Conservation (phyloP, 2,797 vertebrate genomes). For the Squalus acanthias region DNA sequence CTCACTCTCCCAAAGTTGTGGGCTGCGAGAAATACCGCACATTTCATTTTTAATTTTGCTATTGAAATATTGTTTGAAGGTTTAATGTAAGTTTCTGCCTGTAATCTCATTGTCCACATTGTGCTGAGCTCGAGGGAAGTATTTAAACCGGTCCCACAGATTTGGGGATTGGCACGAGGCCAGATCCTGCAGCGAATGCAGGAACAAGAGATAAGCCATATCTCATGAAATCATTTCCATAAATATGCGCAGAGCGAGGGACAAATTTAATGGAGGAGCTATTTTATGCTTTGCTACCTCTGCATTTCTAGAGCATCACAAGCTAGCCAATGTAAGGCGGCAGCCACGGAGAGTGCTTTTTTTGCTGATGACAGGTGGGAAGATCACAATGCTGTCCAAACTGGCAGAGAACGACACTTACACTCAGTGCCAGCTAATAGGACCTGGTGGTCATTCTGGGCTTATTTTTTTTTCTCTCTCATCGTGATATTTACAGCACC, state of each 20-base stretch:
- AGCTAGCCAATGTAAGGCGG: no score
- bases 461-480: background rate
- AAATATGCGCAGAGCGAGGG: background rate
- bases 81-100: background rate
- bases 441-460: background rate
- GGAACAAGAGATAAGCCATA: background rate
- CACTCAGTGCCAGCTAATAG: background rate
- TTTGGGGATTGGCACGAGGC: background rate
- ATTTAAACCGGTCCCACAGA: background rate
- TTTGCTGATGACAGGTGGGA: background rate
- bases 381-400: background rate
- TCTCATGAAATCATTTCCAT: conserved; percentile 9
- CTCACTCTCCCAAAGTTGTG: background rate
- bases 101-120: background rate
- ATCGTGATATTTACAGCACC: background rate
- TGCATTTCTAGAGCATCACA: no score
- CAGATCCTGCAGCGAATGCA: background rate
- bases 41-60: background rate
- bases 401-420: background rate
- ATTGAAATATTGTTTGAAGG: background rate
- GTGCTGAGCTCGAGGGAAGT: background rate
- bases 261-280: background rate
- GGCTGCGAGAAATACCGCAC: background rate
- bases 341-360: background rate
- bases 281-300: conserved; percentile 1